These are phyloP conservation scores for Ophion ellenae DNA, from an alignment of 2,888 invertebrate genomes.

Conservation along the genomic window DNA sequence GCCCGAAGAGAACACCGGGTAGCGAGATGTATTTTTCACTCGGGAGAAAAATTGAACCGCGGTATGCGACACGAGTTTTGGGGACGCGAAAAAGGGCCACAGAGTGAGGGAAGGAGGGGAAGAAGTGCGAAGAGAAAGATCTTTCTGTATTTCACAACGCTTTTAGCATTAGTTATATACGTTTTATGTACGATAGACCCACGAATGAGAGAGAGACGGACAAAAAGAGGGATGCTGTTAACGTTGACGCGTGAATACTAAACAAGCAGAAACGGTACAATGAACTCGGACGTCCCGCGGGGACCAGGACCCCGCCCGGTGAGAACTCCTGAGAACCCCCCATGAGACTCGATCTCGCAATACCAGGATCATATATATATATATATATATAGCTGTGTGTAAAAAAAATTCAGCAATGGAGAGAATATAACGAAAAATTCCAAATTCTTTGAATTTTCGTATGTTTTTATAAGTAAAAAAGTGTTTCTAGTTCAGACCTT, in stretches of 20 bases:
- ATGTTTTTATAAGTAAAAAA: background rate
- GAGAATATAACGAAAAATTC: background rate
- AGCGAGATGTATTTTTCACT: background rate
- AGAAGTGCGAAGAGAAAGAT: slow-evolving; percentile 29
- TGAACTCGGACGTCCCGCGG: slow-evolving; percentile 75
- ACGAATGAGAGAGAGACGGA: slow-evolving; percentile 53
- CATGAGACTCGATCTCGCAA: slow-evolving; percentile 68
- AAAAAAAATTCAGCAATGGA: too few species aligned
- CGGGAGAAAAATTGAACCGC: slow-evolving; percentile 43
- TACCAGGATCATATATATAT: slow-evolving; percentile 38
- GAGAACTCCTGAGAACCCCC: slow-evolving; percentile 70
- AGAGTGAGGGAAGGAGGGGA: background rate
- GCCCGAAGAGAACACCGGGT: background rate
- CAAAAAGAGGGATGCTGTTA: slow-evolving; percentile 74
- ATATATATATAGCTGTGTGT: background rate
- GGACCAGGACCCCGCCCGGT: slow-evolving; percentile 74
- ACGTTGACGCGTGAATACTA: slow-evolving; percentile 77
- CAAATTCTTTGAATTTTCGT: background rate
- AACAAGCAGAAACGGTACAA: slow-evolving; percentile 77
- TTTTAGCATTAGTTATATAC: slow-evolving; percentile 14
- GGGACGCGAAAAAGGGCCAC: background rate
- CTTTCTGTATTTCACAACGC: slow-evolving; percentile 15
- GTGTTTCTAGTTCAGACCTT: too few species aligned
- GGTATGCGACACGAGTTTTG: slow-evolving; percentile 20
- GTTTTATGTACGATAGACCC: slow-evolving; percentile 11